phyloP scores from a whole-genome alignment of 2,113 vertebrate species.

The Myrmecobius fasciatus region DNA sequence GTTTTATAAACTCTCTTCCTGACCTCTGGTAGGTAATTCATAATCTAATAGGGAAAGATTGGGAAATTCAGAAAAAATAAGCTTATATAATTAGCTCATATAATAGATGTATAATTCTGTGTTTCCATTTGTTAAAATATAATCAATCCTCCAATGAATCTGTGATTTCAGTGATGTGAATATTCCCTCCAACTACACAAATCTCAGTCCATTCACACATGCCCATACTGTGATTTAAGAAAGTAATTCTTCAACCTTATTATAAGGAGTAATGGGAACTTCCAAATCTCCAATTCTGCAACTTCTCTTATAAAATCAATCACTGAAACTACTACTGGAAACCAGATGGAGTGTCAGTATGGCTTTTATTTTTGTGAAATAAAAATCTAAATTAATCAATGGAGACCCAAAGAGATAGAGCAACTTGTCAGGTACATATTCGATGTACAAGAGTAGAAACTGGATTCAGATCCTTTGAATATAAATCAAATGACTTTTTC shows the following conservation, averaged over 20 bases:
- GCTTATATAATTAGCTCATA: not conserved
- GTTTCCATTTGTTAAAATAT: not conserved
- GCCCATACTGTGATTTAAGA: not conserved
- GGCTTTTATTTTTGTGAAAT: not conserved
- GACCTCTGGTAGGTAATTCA: not conserved
- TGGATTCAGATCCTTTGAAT: not conserved
- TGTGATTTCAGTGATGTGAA: not conserved
- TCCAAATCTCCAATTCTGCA: not conserved
- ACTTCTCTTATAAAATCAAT: not conserved
- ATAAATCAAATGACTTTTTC: not conserved
- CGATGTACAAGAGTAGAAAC: not conserved
- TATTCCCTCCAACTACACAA: not conserved
- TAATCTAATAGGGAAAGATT: not conserved
- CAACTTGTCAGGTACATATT: not conserved
- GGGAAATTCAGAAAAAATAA: not conserved
- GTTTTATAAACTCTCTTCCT: not conserved
- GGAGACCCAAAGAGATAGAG: not conserved
- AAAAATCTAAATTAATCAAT: not conserved
- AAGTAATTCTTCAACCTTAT: not conserved
- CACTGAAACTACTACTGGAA: not conserved
- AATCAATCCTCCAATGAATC: not conserved
- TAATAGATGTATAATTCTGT: not conserved
- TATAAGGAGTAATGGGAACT: not conserved
- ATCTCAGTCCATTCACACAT: not conserved
- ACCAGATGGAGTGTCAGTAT: not conserved